These are phyloP conservation scores for Emmelina monodactyla DNA, from an alignment of 2,888 invertebrate species.

Conservation along the genomic window DNA sequence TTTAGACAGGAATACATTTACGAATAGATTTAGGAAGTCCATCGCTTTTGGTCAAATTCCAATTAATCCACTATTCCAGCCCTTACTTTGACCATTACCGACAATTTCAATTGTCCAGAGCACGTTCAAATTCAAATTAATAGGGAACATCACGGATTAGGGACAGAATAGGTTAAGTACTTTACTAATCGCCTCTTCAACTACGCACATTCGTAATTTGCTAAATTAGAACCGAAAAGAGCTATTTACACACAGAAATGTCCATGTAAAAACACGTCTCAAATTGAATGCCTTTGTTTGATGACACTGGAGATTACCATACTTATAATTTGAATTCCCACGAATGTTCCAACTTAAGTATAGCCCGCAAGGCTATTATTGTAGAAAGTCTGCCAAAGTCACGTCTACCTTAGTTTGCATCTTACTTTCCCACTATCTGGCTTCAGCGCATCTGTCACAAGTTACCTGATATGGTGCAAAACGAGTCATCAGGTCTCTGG, in stretches of 20 bases:
- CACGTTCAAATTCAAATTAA: conserved; percentile 46
- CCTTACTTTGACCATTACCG: conserved; percentile 29
- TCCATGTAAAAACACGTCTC: conserved; percentile 14
- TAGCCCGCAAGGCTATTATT: conserved; percentile 32
- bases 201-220: conserved; percentile 24
- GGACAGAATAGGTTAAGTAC: conserved; percentile 35
- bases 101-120: conserved; percentile 40
- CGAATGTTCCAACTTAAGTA: conserved; percentile 43
- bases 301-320: conserved; percentile 34
- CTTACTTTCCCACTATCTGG: conserved; percentile 45
- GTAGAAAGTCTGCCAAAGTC: conserved; percentile 55
- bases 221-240: conserved; percentile 28
- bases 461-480: conserved; percentile 49
- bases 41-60: conserved; percentile 8
- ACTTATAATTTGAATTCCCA: conserved; percentile 52
- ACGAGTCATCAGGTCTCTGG: conserved; percentile 44
- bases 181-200: conserved; percentile 41
- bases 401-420: conserved; percentile 59
- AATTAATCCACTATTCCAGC: conserved; percentile 24
- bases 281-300: conserved; percentile 25
- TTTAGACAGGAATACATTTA: too few relatives aligned
- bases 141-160: conserved; percentile 35
- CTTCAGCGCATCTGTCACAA: conserved; percentile 47
- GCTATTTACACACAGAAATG: conserved; percentile 11
- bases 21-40: not conserved